Evolutionary conservation across 35 echinoderm and acorn worm species (phyloP), one percentile per base, ranked within the genome.

Genomic region (Ptychodera flava): DNA sequence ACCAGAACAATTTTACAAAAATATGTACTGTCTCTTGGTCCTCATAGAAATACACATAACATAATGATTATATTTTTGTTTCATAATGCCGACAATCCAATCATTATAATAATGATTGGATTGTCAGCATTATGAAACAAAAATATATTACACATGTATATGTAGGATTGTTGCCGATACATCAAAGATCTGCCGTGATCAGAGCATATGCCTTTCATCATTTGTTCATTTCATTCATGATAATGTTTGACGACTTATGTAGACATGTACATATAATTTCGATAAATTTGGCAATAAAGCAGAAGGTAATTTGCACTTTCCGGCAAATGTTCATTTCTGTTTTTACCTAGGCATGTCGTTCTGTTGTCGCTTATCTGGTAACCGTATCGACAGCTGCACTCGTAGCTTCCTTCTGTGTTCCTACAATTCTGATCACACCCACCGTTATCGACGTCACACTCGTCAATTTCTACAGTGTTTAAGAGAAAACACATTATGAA

Each of bases 221-320:
- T 89, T 35, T 97, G 95, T 81, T 93, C 83, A 80, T 92, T 94
- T n/a, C 89, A 87, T 36, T 92, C 95, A 78, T 97, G 93, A 36
- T 97, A 78, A n/a, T n/a, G n/a, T n/a, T n/a, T n/a, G n/a, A n/a
- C n/a, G n/a, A n/a, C n/a, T n/a, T n/a, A n/a, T n/a, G n/a, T n/a
- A n/a, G n/a, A n/a, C n/a, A n/a, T n/a, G n/a, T n/a, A n/a, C n/a
- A n/a, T n/a, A n/a, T n/a, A n/a, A n/a, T n/a, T n/a, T 95, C 81
- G 29, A 89, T 87, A 79, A 92, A 90, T 95, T 82, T 1, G 85
- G 14, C 15, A 16, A 16, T 15, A 82, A 82, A 27, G 15, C 16
- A 15, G 16, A 38, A 6, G 37, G n/a, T 16, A 52, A n/a, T n/a
- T n/a, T n/a, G n/a, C n/a, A n/a, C n/a, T n/a, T n/a, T n/a, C n/a